Base-by-base conservation (phyloP, 92 coral and sea anemone species). In the Metridium senile region DNA sequence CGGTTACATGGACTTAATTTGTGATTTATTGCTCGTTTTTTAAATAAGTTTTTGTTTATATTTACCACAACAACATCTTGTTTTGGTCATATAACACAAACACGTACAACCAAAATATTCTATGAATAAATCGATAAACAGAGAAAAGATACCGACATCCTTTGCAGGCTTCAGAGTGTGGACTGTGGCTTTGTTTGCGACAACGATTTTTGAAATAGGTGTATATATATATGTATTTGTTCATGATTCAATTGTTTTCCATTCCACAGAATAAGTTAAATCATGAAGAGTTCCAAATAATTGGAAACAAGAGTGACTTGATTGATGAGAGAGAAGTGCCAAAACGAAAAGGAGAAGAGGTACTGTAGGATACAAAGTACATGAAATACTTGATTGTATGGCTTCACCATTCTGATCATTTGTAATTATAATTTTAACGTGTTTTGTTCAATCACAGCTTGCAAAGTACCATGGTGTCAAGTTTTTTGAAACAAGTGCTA, bases 241-340 rank as follows among this genome's bases (percentile, higher is more conserved):
- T 54, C 20, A 13, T 54, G 23, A 9, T 54, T 54, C 23, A 9
- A 9, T 54, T 20, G 25, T 2, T 54, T n/a, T 16, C 2, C 30
- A 10, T 69, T 57, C 62, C 29, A 9, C 81, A 94, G 98, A 76
- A 89, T 68, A 77, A 75, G 3, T 72, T 94, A 2, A 76, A 85
- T 33, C 68, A 72, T 65, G 98, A 94, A 80, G 97, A 94, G 45
- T 82, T 89, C 13, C 68, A 92, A 22, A 61, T 94, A 4, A 78
- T 94, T 30, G 98, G 94, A 0, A 94, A 94, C 86, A 94, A 94
- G 62, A 77, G 74, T 65, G 98, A 94, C 73, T 62, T 89, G 64
- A 86, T 78, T 2, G 71, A 82, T 67, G 84, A 84, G 10, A 67
- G 79, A 56, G 77, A 79, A 31, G 84, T 79, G 17, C 84, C 84